Evolutionary conservation across 2,113 vertebrate genomes (phyloP), one percentile per base, ranked within the genome.

Genomic region (Zonotrichia leucophrys): DNA sequence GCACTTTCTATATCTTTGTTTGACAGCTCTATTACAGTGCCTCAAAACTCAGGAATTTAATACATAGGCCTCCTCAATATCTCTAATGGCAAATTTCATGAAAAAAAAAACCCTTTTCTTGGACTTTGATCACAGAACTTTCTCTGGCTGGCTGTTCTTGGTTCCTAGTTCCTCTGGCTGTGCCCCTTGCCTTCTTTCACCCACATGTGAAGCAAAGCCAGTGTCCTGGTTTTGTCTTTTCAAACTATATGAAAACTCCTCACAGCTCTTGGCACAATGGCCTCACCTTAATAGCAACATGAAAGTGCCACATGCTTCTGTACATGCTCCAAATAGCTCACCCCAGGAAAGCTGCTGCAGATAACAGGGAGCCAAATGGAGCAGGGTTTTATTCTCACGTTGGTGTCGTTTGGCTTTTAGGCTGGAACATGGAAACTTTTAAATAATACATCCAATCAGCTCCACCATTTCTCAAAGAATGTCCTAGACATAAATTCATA

Each of bases 31-130:
- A 90, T 96, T 97, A 96, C 90, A 53, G 92, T 94, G 88, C 79
- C 96, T 95, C 94, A 97, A 94, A 95, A 93, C 92, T 97, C 88
- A 62, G 94, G 64, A 96, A 95, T 97, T 94, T 96, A 95, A 96
- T 96, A 96, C 90, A 96, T 93, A 94, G 96, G 95, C 88, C 85
- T 94, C 60, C 88, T 96, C 95, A 81, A 96, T 94, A 95, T 92
- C 88, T 95, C 73, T 96, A 96, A 95, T 94, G 85, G 85, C 53
- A 90, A 93, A 95, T 96, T 96, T 96, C 79, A 96, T 89, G 67
- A 68, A 86, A 72, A 81, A 84, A 63, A 33, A 0, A 0, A 0
- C 59, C 59, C 85, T 92, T 96, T 95, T 60, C 92, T 96, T 96
- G 90, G 69, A 75, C 90, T 94, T 90, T 95, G 96, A 96, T 96